Evolutionary conservation across 2,113 vertebrate genomes (phyloP), one percentile per base, ranked within the genome.

Genomic region (Scophthalmus maximus): DNA sequence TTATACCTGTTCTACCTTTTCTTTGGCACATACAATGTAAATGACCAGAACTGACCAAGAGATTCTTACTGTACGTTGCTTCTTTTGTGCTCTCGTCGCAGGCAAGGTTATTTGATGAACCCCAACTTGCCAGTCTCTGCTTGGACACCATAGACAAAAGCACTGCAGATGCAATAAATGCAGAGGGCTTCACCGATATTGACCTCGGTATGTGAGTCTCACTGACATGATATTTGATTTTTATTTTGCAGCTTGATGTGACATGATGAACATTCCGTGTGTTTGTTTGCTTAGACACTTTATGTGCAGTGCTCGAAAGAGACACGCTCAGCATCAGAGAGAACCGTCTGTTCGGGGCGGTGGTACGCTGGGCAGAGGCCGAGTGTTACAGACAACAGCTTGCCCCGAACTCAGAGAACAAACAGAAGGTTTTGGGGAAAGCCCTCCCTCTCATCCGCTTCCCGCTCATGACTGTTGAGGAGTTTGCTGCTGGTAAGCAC

Each of bases 91-190:
- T 68, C 63, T 79, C 0, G 3, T 74, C 68, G 4, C 82, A 98
- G 97, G 97, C 97, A 26, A 94, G 96, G 77, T 89, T 98, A 76
- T 98, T 98, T 85, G 97, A 98, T 88, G 96, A 98, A 79, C 97
- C 97, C 68, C 97, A 97, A 78, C 94, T 98, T 47, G 96, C 96
- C 42, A 97, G 95, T 63, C 95, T 98, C 38, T 98, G 97, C 85
- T 91, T 98, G 1, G 97, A 98, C 83, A 97, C 95, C 0, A 98
- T 98, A 84, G 97, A 98, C 93, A 98, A 96, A 91, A 98, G 94
- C 86, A 97, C 96, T 0, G 89, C 93, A 62, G 96, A 98, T 68
- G 97, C 97, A 27, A 95, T 98, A 82, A 96, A 95, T 47, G 96
- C 97, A 18, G 97, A 98, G 79, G 96, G 96, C 6, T 98, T 98